A percentile compares a stretch with the other conserved stretches of the same genome.
These are phyloP conservation scores for Podarcis cretensis DNA, from an alignment of 2,113 vertebrate species.

Conservation along the genomic window DNA sequence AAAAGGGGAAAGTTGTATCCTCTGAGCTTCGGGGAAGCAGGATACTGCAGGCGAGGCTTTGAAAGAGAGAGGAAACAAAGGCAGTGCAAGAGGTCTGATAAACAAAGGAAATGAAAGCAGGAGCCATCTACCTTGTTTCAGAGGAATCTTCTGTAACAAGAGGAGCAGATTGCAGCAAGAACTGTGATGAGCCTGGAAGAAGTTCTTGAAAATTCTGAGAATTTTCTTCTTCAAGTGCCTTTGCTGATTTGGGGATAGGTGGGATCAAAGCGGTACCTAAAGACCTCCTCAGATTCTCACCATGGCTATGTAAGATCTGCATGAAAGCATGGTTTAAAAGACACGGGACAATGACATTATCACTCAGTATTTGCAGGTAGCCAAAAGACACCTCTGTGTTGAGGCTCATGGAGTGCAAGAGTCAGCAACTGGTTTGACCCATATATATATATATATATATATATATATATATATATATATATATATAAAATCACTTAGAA, in stretches of 20 bases:
- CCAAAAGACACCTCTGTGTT: background rate
- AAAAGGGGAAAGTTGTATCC: background rate
- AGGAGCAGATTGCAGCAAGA: background rate
- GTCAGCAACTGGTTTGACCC: background rate
- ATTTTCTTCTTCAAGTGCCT: background rate
- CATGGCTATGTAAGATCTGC: conserved; percentile 25
- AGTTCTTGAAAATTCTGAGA: background rate
- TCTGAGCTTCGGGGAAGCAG: background rate
- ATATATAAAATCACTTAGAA: background rate
- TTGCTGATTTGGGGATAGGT: conserved; percentile 20
- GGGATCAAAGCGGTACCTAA: conserved; percentile 46
- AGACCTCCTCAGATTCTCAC: conserved; percentile 34
- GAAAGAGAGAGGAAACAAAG: background rate
- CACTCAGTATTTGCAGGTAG: background rate
- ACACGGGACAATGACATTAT: background rate
- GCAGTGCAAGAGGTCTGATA: background rate
- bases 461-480: background rate
- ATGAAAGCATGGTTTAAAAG: conserved; percentile 38
- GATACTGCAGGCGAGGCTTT: background rate
- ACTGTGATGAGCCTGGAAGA: background rate
- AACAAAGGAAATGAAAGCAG: background rate
- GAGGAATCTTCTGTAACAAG: background rate
- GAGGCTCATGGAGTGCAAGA: background rate
- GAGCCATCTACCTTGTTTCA: conserved; percentile 47
- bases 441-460: background rate